Evolutionary conservation across 2,113 vertebrate genomes (phyloP).

Genomic region (Pluvialis apricaria): DNA sequence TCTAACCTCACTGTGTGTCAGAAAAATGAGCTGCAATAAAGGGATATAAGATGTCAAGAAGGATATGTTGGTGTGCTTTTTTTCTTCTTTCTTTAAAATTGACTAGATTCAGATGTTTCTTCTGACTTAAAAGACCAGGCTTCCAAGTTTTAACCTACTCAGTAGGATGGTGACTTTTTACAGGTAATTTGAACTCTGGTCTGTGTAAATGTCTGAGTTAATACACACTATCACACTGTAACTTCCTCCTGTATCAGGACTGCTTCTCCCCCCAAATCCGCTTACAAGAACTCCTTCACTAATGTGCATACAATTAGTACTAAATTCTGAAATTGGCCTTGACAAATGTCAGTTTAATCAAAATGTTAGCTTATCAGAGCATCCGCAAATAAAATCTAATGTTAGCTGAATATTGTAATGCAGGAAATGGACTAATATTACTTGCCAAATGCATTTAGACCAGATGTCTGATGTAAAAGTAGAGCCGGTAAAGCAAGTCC

Average conservation of each 20-base stretch:
- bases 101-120: background rate
- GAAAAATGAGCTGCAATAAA: background rate
- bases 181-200: slow-evolving; percentile 23
- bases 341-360: slow-evolving; percentile 39
- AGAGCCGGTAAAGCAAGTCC: background rate
- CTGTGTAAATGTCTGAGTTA: slow-evolving; percentile 28
- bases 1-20: background rate
- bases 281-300: slow-evolving; percentile 4
- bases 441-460: slow-evolving; percentile 24
- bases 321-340: slow-evolving; percentile 11
- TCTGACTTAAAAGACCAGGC: background rate
- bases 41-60: background rate
- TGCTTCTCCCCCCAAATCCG: background rate
- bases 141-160: background rate
- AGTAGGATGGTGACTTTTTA: background rate
- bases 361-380: slow-evolving; percentile 30
- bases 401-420: slow-evolving; percentile 34
- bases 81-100: background rate
- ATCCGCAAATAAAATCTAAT: slow-evolving; percentile 36
- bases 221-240: background rate
- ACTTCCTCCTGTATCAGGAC: background rate
- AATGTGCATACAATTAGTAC: background rate
- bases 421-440: slow-evolving; percentile 36
- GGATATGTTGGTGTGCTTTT: background rate
- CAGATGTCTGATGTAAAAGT: slow-evolving; percentile 31